These are phyloP conservation scores for Haliclona indistincta DNA, from an alignment of 37 sponge, comb jelly and placozoan species.

Conservation along the genomic window DNA sequence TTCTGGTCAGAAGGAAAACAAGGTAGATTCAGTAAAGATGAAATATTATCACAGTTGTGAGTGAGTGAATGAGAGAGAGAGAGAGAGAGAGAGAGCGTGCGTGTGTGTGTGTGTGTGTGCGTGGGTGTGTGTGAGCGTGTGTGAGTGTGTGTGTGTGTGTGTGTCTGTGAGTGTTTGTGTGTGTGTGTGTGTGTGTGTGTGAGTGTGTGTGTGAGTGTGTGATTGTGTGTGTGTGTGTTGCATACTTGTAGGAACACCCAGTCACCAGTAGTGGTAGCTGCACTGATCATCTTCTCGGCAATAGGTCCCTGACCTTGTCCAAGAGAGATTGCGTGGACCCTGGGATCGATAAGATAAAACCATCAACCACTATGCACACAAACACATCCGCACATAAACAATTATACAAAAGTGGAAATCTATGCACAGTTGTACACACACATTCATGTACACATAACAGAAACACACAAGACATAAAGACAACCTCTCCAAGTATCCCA, in stretches of 20 bases:
- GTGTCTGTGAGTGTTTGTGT: not conserved
- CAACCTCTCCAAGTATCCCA: constrained; percentile 86
- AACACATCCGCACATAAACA: no score
- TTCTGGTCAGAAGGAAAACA: constrained; percentile 44
- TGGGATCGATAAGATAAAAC: no score
- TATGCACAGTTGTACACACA: no score
- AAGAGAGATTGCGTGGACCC: constrained; percentile 94
- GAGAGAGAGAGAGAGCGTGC: not conserved
- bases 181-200: not conserved
- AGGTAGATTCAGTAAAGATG: not conserved
- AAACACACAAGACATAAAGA: no score
- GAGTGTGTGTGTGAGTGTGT: not conserved
- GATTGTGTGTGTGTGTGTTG: not conserved
- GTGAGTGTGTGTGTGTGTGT: not conserved
- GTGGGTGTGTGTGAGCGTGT: not conserved
- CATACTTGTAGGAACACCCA: constrained; percentile 97
- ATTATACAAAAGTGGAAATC: no score
- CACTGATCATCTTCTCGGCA: constrained; percentile 90
- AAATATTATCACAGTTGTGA: not conserved
- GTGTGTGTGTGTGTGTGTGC: not conserved
- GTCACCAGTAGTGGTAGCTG: constrained; percentile 84
- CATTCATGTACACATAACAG: no score
- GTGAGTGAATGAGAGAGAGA: not conserved
- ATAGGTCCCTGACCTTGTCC: constrained; percentile 99
- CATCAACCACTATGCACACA: no score